Base-by-base conservation (phyloP, 2,888 invertebrate genomes). In the Alloplasta piceator region DNA sequence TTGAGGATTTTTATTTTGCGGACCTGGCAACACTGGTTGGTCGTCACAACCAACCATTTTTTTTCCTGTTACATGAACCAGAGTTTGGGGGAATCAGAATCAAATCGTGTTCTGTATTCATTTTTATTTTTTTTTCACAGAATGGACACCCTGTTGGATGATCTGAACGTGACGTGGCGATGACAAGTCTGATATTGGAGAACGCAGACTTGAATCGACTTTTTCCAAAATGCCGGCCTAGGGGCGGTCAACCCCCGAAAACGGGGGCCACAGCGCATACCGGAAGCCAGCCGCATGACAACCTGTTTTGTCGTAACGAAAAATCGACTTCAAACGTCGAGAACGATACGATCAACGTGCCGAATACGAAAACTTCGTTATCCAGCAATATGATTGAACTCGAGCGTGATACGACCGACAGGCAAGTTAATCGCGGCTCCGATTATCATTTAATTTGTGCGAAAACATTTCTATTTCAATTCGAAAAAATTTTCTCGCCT, bases 181-280 rank as follows among this genome's bases (percentile, higher is more conserved):
- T 92, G 92, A 92, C 92, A 91, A 91, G 92, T 84, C 89, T 92
- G 92, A 92, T 92, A 87, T 91, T 92, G 89, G 92, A 92, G 87
- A 92, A 91, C 91, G 89, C 92, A 84, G 92, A 92, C 87, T 90
- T 92, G 88, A 92, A 91, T 86, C 90, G 90, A 88, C 90, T 92
- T 85, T 92, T 92, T 87, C 92, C 92, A 81, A 92, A 92, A 92
- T 92, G 92, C 90, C 92, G 92, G 92, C 92, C 92, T 92, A 92
- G 90, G 89, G 88, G 89, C 87, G 90, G 90, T 84, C 89, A 87
- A 88, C 89, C 90, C 87, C 90, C 88, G 84, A 85, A 86, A 84
- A 86, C 90, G 89, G 90, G 90, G 89, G 89, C 86, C 84, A 87
- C 85, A 83, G 86, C 87, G 87, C 88, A 83, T 78, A 77, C 70